Percentiles rank a stretch among this genome's conserved stretches.
phyloP scores from a whole-genome alignment of 2,888 invertebrate species.

The Lissocephala sabroskyi region DNA sequence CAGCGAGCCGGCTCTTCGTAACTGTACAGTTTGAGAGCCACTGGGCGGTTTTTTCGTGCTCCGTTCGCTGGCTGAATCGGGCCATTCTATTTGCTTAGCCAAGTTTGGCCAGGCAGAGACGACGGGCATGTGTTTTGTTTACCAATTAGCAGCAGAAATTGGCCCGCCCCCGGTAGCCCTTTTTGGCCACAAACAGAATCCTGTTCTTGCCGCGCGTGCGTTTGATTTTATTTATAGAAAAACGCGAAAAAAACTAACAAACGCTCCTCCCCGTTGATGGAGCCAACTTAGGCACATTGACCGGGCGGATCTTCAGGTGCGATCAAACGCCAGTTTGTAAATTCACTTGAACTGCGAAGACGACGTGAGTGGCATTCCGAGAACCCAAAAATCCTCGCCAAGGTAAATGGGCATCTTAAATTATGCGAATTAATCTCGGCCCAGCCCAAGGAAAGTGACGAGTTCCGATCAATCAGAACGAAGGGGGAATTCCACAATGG shows the following conservation, averaged over 20 bases:
- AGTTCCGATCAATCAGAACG: too few relatives aligned
- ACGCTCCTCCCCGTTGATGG: background rate
- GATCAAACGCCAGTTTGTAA: slow-evolving; percentile 34
- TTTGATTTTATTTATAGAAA: slow-evolving; percentile 51
- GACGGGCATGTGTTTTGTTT: slow-evolving; percentile 41
- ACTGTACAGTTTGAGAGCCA: too few relatives aligned
- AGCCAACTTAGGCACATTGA: slow-evolving; percentile 22
- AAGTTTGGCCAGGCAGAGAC: slow-evolving; percentile 33
- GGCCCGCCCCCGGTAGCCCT: background rate
- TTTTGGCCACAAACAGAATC: background rate
- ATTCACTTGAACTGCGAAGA: slow-evolving; percentile 19
- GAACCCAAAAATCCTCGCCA: too few relatives aligned
- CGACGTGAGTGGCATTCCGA: slow-evolving; percentile 52
- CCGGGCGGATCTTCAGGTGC: slow-evolving; percentile 37
- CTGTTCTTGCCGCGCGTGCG: slow-evolving; percentile 24
- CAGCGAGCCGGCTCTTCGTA: too few relatives aligned
- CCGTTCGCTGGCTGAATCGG: too few relatives aligned
- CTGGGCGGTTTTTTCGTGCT: too few relatives aligned
- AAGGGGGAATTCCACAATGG: background rate
- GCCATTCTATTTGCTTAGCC: slow-evolving; percentile 11
- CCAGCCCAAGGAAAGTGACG: too few relatives aligned
- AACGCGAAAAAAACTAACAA: slow-evolving; percentile 4
- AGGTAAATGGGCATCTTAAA: too few relatives aligned
- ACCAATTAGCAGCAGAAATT: slow-evolving; percentile 42
- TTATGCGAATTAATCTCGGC: too few relatives aligned